Conservation (phyloP, 2,113 vertebrate genomes). For the Stictonetta naevosa region DNA sequence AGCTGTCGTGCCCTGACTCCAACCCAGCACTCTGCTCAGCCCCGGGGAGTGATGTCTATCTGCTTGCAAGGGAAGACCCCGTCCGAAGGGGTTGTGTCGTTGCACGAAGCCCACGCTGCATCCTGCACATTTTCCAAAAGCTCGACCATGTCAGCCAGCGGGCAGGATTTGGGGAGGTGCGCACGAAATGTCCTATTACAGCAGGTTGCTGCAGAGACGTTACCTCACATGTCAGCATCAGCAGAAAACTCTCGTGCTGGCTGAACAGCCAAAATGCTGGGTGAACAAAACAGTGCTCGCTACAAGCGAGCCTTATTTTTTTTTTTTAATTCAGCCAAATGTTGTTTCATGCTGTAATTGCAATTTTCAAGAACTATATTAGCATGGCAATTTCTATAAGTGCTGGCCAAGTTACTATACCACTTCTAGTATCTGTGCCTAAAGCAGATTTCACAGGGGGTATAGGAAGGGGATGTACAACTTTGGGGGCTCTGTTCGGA, state of each 20-base stretch:
- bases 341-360: conserved; percentile 72
- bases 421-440: conserved; percentile 17
- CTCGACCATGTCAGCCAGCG: neutral
- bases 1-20: neutral
- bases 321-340: neutral
- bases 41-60: neutral
- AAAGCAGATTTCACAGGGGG: conserved; percentile 37
- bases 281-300: neutral
- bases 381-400: conserved; percentile 37
- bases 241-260: neutral
- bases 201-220: conserved; percentile 43
- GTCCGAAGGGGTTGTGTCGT: neutral
- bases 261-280: conserved; percentile 26
- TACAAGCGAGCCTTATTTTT: neutral
- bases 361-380: conserved; percentile 60
- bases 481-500: neutral
- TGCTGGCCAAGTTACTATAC: conserved; percentile 15
- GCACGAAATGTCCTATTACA: neutral
- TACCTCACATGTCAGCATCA: conserved; percentile 36
- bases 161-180: neutral
- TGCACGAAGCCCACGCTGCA: neutral
- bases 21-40: neutral
- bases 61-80: neutral
- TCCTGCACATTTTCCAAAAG: neutral
- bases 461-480: neutral